Conservation (phyloP, 92 coral and sea anemone genomes). For the Heteractis magnifica region DNA sequence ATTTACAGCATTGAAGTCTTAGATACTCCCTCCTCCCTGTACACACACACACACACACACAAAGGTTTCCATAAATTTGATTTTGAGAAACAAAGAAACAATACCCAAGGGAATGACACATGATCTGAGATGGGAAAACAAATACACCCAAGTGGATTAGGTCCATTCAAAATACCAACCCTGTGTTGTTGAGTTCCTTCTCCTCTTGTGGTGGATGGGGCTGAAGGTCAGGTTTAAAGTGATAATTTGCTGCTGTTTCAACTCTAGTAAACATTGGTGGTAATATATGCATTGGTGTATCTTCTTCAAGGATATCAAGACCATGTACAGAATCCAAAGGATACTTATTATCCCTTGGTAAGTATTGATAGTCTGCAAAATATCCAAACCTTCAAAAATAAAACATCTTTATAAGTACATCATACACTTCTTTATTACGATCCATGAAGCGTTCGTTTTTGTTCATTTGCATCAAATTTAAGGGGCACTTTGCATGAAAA, state of each 20-base stretch:
- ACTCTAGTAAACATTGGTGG: constrained; percentile 83
- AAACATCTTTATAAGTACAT: background rate
- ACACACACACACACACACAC: too few relatives aligned
- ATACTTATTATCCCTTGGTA: constrained; percentile 63
- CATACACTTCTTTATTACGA: too few relatives aligned
- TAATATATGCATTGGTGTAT: constrained; percentile 64
- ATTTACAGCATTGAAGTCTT: background rate
- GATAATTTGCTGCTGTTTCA: constrained; percentile 73
- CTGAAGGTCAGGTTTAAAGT: constrained; percentile 39
- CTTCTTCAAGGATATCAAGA: constrained; percentile 56
- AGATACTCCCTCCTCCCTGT: too few relatives aligned
- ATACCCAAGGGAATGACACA: too few relatives aligned
- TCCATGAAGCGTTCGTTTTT: too few relatives aligned
- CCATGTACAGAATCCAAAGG: constrained; percentile 62
- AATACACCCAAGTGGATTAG: too few relatives aligned
- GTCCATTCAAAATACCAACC: constrained; percentile 22
- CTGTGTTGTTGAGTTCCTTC: constrained; percentile 39
- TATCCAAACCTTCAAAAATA: constrained; percentile 65
- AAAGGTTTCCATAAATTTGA: too few relatives aligned
- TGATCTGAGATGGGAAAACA: too few relatives aligned
- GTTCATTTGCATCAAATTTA: too few relatives aligned
- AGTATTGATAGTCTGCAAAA: constrained; percentile 87
- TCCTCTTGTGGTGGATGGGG: constrained; percentile 30
- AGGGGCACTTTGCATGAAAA: too few relatives aligned
- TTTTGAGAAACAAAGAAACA: too few relatives aligned